A percentile compares a stretch with the other conserved stretches of the same genome.
Conservation (phyloP, 2,888 invertebrate species). For the Lissonota sp. region DNA sequence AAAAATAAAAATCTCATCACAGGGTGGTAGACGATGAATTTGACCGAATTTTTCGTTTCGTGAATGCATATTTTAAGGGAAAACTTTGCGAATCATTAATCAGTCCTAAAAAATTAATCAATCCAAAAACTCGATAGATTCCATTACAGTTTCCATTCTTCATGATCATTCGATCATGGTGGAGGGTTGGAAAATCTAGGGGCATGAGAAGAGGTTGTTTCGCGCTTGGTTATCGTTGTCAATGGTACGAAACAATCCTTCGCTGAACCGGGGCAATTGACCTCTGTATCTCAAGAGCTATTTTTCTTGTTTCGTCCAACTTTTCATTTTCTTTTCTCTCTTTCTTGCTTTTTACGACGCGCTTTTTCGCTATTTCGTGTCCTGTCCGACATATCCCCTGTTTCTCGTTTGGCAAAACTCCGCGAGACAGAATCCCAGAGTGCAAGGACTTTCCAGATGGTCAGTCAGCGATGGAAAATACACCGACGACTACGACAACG, state of each 20-base stretch:
- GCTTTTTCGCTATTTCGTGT: conserved; percentile 20
- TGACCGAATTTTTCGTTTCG: too few species aligned
- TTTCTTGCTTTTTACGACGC: conserved; percentile 19
- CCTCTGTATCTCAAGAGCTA: conserved; percentile 40
- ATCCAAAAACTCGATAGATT: too few species aligned
- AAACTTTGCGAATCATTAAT: too few species aligned
- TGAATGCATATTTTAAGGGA: too few species aligned
- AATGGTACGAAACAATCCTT: conserved; percentile 72
- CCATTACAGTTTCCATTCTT: too few species aligned
- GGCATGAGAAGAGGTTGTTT: background rate
- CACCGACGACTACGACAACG: background rate
- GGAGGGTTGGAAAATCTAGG: conserved; percentile 72
- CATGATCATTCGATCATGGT: too few species aligned
- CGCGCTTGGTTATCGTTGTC: too few species aligned
- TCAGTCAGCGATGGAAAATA: conserved; percentile 36
- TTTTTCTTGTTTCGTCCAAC: conserved; percentile 47
- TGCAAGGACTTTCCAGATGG: conserved; percentile 33
- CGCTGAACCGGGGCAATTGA: conserved; percentile 71
- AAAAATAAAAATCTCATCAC: too few species aligned
- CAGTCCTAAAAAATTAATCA: too few species aligned
- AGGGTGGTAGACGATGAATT: too few species aligned
- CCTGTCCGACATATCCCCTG: conserved; percentile 50
- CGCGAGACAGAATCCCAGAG: conserved; percentile 60
- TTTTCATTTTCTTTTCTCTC: conserved; percentile 17
- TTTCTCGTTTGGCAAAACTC: conserved; percentile 59